Conservation (phyloP, 2,797 vertebrate species). For the Gobio occitaniae region DNA sequence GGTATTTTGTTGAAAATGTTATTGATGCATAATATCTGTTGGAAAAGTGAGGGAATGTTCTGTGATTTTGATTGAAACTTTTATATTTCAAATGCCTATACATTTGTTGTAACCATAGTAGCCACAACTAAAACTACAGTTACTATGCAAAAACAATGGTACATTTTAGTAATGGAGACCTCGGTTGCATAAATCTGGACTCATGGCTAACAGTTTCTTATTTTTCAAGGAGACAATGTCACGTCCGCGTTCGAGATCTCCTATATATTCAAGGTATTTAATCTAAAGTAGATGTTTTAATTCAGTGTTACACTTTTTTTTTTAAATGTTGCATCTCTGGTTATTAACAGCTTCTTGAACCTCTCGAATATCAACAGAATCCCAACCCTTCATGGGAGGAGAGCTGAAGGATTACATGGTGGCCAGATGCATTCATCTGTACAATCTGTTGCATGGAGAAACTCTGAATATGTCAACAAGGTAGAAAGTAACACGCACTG, state of each 20-base stretch:
- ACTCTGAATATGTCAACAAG: slow-evolving; percentile 39
- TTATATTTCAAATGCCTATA: neutral
- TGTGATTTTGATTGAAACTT: neutral
- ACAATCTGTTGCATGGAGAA: slow-evolving; percentile 54
- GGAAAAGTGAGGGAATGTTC: neutral
- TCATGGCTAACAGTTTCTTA: slow-evolving; percentile 25
- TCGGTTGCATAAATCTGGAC: neutral
- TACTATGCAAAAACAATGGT: neutral
- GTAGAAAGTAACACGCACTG: slow-evolving; percentile 30
- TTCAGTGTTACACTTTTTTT: neutral
- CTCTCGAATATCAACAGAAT: slow-evolving; percentile 55
- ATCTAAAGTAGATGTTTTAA: slow-evolving; percentile 5
- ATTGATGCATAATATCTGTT: neutral
- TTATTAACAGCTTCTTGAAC: slow-evolving; percentile 39
- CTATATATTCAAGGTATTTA: slow-evolving; percentile 72
- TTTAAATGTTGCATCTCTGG: neutral
- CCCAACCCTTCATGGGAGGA: slow-evolving; percentile 48
- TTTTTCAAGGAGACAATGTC: slow-evolving; percentile 76
- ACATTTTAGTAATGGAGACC: neutral
- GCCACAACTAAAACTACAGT: neutral
- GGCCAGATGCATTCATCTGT: slow-evolving; percentile 37
- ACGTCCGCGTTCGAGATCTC: slow-evolving; percentile 71
- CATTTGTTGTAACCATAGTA: neutral
- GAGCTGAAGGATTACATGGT: slow-evolving; percentile 47
- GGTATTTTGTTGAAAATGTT: neutral